Percentiles rank a stretch among this genome's conserved stretches.
Evolutionary conservation across 2,888 invertebrate genomes (phyloP).

Genomic region (Temnothorax unifasciatus): DNA sequence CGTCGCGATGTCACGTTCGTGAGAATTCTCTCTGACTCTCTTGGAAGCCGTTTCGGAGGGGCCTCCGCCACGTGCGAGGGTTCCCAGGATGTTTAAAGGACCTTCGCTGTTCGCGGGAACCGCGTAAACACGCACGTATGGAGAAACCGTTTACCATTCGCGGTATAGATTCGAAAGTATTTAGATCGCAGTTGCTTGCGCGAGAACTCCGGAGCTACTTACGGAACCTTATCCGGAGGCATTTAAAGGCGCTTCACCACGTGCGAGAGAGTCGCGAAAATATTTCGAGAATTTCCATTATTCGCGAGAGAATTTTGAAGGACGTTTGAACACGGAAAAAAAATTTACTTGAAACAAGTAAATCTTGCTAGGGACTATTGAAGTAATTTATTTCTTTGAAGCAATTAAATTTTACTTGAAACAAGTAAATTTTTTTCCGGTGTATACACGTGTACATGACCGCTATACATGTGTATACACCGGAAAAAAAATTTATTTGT

Average conservation of each 20-base stretch:
- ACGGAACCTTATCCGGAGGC: not conserved
- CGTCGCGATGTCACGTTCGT: not conserved
- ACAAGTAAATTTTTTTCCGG: no score
- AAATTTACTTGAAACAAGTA: no score
- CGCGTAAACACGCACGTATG: not conserved
- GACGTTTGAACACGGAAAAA: no score
- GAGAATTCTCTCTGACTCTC: not conserved
- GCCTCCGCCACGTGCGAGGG: not conserved
- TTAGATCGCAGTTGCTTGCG: not conserved
- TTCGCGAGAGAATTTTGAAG: not conserved
- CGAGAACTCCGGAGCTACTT: not conserved
- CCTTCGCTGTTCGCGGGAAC: not conserved
- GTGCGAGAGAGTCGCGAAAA: not conserved
- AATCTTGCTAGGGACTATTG: no score
- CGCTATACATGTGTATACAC: no score
- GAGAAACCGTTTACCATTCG: not conserved
- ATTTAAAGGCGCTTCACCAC: not conserved
- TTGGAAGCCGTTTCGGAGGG: not conserved
- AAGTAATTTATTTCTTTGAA: no score
- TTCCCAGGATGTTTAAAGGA: not conserved
- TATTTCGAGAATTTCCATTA: not conserved
- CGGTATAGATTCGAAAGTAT: slow-evolving; percentile 3
- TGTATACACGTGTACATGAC: no score
- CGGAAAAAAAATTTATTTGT: no score
- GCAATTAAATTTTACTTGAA: no score